These are phyloP conservation scores for Artemia franciscana DNA, from an alignment of 1,140 invertebrate species.

Conservation along the genomic window DNA sequence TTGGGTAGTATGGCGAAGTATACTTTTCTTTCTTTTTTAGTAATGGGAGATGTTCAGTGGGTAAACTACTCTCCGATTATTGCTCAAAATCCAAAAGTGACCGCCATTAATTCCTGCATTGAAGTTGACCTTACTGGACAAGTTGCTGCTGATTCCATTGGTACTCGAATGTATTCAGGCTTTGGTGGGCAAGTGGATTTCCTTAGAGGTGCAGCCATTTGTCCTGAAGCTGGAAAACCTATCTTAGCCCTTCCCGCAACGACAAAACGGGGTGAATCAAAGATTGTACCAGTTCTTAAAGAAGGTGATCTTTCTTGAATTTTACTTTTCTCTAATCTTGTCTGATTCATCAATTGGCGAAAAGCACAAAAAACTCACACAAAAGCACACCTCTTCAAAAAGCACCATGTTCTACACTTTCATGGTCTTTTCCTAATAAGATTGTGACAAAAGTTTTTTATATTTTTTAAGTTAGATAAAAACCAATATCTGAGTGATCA, in stretches of 20 bases:
- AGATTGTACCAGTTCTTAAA: constrained; percentile 67
- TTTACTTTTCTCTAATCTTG: background rate
- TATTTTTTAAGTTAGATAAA: too few relatives aligned
- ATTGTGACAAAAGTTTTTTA: too few relatives aligned
- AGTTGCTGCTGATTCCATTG: constrained; percentile 74
- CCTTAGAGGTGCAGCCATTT: constrained; percentile 69
- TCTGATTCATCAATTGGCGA: background rate
- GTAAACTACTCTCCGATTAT: constrained; percentile 61
- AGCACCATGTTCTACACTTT: background rate
- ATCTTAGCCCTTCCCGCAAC: constrained; percentile 74
- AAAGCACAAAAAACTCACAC: constrained; percentile 4
- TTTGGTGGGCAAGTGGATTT: constrained; percentile 87
- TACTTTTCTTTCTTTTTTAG: constrained; percentile 28
- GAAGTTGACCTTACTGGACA: constrained; percentile 91
- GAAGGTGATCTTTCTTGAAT: constrained; percentile 28
- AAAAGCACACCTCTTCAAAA: constrained; percentile 12
- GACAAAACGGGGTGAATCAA: constrained; percentile 61
- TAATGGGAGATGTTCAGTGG: constrained; percentile 63
- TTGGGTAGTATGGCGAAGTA: too few relatives aligned
- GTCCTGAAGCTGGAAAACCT: constrained; percentile 74
- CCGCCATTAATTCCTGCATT: constrained; percentile 86
- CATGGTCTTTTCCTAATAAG: too few relatives aligned
- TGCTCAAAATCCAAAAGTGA: constrained; percentile 63
- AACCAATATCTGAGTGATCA: too few relatives aligned
- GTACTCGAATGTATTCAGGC: constrained; percentile 64